These are phyloP conservation scores for Choristoneura rosaceana DNA, from an alignment of 2,888 invertebrate species.

Conservation along the genomic window DNA sequence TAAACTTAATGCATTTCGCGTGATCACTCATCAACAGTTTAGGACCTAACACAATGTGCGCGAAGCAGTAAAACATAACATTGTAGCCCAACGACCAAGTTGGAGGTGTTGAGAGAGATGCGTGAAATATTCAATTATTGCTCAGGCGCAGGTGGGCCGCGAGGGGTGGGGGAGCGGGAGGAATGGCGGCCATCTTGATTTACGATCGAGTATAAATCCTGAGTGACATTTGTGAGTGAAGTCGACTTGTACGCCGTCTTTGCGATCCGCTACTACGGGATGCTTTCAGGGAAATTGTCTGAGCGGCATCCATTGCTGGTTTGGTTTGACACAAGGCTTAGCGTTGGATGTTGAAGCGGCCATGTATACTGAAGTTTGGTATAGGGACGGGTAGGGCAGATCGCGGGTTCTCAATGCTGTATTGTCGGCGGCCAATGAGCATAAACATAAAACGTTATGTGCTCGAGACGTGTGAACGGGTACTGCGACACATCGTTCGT, in stretches of 20 bases:
- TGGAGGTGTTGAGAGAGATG: constrained; percentile 82
- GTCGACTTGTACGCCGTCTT: constrained; percentile 63
- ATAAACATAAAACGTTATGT: constrained; percentile 64
- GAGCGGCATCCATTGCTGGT: constrained; percentile 57
- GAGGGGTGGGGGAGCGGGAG: constrained; percentile 55
- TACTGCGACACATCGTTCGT: constrained; percentile 23
- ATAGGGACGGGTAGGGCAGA: constrained; percentile 44
- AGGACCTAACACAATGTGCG: constrained; percentile 82
- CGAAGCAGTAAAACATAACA: constrained; percentile 77
- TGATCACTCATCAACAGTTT: constrained; percentile 84
- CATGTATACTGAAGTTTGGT: constrained; percentile 53
- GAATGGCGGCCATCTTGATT: constrained; percentile 82
- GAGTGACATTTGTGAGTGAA: constrained; percentile 81
- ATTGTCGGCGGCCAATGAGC: constrained; percentile 56
- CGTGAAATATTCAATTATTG: constrained; percentile 85
- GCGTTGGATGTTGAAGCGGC: constrained; percentile 47
- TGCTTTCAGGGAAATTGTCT: constrained; percentile 70
- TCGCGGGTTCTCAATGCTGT: constrained; percentile 57
- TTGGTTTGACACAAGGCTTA: constrained; percentile 47
- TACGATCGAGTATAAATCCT: constrained; percentile 82
- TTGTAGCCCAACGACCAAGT: constrained; percentile 74
- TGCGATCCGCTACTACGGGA: constrained; percentile 61
- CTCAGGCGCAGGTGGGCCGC: constrained; percentile 75
- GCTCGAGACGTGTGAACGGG: constrained; percentile 55
- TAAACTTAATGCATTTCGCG: constrained; percentile 80